Evolutionary conservation across 1,140 invertebrate species (phyloP).

Genomic region (Gonatopus flavifemur): DNA sequence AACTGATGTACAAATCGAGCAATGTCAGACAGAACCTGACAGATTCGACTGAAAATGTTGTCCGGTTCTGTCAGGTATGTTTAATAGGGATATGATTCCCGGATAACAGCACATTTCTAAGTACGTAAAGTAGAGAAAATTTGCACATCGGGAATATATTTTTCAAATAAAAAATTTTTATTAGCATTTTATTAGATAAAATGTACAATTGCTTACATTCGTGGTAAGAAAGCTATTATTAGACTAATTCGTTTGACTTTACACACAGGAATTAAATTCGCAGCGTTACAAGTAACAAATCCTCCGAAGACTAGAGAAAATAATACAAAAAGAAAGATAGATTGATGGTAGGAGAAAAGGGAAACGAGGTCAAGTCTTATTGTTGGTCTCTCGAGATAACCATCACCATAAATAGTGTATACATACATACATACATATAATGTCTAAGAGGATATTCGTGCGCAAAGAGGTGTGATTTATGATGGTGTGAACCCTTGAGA

Average conservation of each 20-base stretch:
- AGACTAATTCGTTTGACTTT: constrained; percentile 56
- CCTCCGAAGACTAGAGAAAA: constrained; percentile 55
- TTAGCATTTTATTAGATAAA: constrained; percentile 57
- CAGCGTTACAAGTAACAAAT: constrained; percentile 50
- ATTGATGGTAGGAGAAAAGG: too few relatives aligned
- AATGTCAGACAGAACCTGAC: too few relatives aligned
- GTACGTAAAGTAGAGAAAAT: too few relatives aligned
- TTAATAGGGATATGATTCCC: too few relatives aligned
- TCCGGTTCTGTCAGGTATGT: too few relatives aligned
- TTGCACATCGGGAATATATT: too few relatives aligned
- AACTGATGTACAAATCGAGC: too few relatives aligned
- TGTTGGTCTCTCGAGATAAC: constrained; percentile 36
- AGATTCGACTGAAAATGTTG: too few relatives aligned
- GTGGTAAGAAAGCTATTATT: constrained; percentile 53
- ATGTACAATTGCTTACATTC: constrained; percentile 56
- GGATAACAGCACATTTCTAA: too few relatives aligned
- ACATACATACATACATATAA: constrained; percentile 12
- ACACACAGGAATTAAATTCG: constrained; percentile 51
- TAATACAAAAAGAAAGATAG: constrained; percentile 32
- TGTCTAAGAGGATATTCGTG: constrained; percentile 12
- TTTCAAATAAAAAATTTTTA: constrained; percentile 42
- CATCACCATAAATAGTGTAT: constrained; percentile 51
- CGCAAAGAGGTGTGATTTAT: constrained; percentile 6
- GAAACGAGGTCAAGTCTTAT: constrained; percentile 27
- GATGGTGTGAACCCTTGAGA: constrained; percentile 30